Evolutionary conservation across 2,888 invertebrate species (phyloP).

Genomic region (Acanthococcus lagerstroemiae): DNA sequence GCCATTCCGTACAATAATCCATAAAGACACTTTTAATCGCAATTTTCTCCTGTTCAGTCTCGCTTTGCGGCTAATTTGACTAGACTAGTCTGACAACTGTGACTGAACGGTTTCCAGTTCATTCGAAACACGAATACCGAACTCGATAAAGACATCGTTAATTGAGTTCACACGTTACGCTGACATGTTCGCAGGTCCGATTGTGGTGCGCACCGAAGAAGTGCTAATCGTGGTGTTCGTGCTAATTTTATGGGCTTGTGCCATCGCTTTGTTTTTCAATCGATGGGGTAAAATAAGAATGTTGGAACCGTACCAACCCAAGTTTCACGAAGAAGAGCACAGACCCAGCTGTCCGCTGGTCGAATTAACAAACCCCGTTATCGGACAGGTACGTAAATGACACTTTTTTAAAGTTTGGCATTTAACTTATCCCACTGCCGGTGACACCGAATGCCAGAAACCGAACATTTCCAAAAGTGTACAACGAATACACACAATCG

Average conservation of each 20-base stretch:
- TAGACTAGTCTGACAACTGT: no score
- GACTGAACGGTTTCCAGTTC: no score
- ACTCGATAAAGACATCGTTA: no score
- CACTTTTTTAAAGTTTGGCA: background rate
- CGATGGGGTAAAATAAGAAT: slow-evolving; percentile 91
- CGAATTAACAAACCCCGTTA: slow-evolving; percentile 46
- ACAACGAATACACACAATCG: no score
- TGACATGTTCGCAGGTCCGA: slow-evolving; percentile 46
- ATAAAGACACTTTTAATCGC: no score
- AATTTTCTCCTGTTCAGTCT: no score
- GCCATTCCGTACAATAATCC: no score
- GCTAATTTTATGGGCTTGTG: slow-evolving; percentile 76
- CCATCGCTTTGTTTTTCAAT: slow-evolving; percentile 83
- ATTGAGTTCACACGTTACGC: no score
- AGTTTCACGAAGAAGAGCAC: slow-evolving; percentile 70
- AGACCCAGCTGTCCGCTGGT: slow-evolving; percentile 63
- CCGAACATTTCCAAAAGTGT: no score
- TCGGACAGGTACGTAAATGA: slow-evolving; percentile 9
- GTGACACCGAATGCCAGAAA: background rate
- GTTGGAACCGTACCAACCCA: slow-evolving; percentile 83
- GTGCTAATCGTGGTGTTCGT: slow-evolving; percentile 75
- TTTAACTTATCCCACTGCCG: no score
- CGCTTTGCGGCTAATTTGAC: no score
- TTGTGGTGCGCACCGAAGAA: slow-evolving; percentile 74
- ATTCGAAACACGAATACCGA: no score